Evolutionary conservation across 23 tunicate species (phyloP), one percentile per base, ranked within the genome.

Genomic region (Phallusia fumigata): DNA sequence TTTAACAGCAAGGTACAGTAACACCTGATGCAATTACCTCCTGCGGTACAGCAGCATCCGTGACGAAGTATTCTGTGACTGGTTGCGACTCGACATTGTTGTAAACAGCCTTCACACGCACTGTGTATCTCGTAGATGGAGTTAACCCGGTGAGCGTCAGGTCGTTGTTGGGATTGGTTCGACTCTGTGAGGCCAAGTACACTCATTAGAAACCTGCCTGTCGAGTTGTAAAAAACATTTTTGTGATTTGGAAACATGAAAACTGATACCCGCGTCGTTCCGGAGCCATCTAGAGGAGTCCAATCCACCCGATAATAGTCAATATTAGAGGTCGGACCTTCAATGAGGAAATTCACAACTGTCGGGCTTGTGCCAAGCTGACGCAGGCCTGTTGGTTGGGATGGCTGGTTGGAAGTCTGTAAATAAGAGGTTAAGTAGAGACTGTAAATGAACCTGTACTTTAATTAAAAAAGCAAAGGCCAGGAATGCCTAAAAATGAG

Each of bases 321-420:
- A 31, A 50, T 52, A 24, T 83, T 30, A 15, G 74, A 36, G 19
- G 30, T 65, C 18, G 80, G 79, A 16, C 79, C 80, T 30, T 83
- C 86, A 32, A 74, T 78, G 21, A 31, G 36, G 32, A 83, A 73
- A 18, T 19, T 74, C 13, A 83, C 72, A 10, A 13, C 35, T 30
- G 35, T 31, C 16, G 86, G 80, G 18, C 44, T 31, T 0, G 22
- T 50, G 6, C 35, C 45, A 18, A 32, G 19, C 33, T 73, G 33
- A 0, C 72, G 65, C 2, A 83, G 12, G 0, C 69, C 31, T 19
- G 33, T 50, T 0, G 79, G 79, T 24, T 49, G 31, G 19, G 79
- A 44, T 13, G 86, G 80, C 32, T 2, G 32, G 19, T 12, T 15
- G 78, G 78, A 8, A 58, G 69, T 58, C 69, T 58, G 69, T 5